Conservation (phyloP, 37 sponge, comb jelly and placozoan genomes). For the Corticium candelabrum region DNA sequence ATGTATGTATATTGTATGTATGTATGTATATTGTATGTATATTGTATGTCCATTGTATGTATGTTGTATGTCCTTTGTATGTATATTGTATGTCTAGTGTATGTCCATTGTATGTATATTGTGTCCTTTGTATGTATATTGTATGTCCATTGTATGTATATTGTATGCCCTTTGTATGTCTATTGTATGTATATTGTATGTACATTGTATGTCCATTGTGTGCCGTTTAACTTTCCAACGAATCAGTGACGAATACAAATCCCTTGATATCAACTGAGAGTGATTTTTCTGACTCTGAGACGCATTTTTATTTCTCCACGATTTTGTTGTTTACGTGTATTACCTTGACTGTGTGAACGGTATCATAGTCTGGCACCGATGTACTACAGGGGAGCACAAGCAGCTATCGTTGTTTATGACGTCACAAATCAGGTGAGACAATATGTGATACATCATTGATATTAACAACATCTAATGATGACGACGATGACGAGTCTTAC, state of each 20-base stretch:
- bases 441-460: neutral
- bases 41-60: no score
- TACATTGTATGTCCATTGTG: no score
- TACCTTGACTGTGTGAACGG: conserved; percentile 34
- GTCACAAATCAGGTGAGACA: conserved; percentile 86
- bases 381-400: conserved; percentile 99
- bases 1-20: no score
- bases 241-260: no score
- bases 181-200: no score
- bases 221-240: no score
- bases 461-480: neutral
- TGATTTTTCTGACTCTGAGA: neutral
- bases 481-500: conserved; percentile 1
- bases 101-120: neutral
- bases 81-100: neutral
- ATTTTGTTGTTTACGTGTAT: neutral
- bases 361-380: conserved; percentile 99
- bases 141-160: no score
- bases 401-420: conserved; percentile 99
- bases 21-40: no score
- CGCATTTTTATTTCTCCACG: neutral
- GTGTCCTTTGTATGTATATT: neutral
- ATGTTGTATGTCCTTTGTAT: no score
- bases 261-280: no score
- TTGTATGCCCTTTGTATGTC: no score